Evolutionary conservation across 2,888 invertebrate species (phyloP), one percentile per base, ranked within the genome.

Genomic region (Phaedon cochleariae): DNA sequence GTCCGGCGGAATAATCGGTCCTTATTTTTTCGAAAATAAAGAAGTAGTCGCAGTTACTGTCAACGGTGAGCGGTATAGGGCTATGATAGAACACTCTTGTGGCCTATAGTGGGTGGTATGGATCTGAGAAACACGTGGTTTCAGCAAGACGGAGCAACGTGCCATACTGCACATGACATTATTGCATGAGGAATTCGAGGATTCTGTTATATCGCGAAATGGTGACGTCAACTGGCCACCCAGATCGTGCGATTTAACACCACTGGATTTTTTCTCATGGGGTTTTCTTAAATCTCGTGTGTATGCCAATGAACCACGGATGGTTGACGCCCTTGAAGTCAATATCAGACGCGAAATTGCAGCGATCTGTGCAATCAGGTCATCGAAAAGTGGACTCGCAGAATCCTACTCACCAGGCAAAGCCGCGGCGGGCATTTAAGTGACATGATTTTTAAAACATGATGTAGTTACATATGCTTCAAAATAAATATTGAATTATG

Each of bases 361-460:
- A 73, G 73, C 76, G 77, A 79, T 79, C 49, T 74, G 77, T 78
- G 77, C 75, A 70, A 62, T 59, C 76, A 67, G 76, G 71, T 78
- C 69, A 77, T 77, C 64, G 71, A 77, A 77, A 77, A 78, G 74
- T 79, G 64, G 73, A 74, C 72, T 59, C 65, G 62, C 69, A 70
- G 69, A 66, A 74, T 73, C 22, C 45, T 51, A 34, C 37, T 17
- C 12, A 57, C 34, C 57, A 21, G 37, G 17, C 57, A 52, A 20
- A 52, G 52, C 52, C 22, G 52, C 52, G 37, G 34, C 37, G 20
- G n/a, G n/a, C n/a, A n/a, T n/a, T n/a, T n/a, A n/a, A n/a, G n/a
- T 45, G 45, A 52, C 15, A 18, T 52, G 20, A 52, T 53, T 53
- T 53, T 53, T 12, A 53, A 53, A 53, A 53, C 53, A 53, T 53